Conservation (phyloP, 2,797 vertebrate species). For the Oreochromis mossambicus region DNA sequence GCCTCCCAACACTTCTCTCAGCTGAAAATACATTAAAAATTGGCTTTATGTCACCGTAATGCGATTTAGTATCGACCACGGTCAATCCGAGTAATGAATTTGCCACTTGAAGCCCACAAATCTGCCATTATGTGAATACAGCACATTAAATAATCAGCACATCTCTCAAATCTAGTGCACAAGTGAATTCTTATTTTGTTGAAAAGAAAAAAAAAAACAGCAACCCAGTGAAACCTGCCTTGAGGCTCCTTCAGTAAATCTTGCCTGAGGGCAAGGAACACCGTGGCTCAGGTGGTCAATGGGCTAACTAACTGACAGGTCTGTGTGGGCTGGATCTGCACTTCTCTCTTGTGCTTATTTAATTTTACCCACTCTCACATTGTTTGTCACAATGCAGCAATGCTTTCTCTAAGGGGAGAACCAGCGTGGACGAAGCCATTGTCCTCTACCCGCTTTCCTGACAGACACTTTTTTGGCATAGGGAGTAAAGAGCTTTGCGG, state of each 20-base stretch:
- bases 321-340: not conserved
- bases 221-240: not conserved
- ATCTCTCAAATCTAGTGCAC: not conserved
- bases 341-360: constrained; percentile 14
- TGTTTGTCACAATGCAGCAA: constrained; percentile 33
- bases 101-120: not conserved
- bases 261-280: not conserved
- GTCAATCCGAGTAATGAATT: not conserved
- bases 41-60: not conserved
- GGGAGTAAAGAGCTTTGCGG: constrained; percentile 53
- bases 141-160: not conserved
- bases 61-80: not conserved
- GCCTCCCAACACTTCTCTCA: not conserved
- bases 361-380: constrained; percentile 14
- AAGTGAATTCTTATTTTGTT: not conserved
- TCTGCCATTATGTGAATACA: not conserved
- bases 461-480: constrained; percentile 59
- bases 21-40: not conserved
- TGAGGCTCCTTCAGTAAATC: not conserved
- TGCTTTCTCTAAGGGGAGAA: not conserved
- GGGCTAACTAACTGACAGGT: constrained; percentile 16
- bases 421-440: constrained; percentile 25
- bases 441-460: constrained; percentile 39
- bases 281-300: constrained; percentile 20
- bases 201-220: not conserved